Evolutionary conservation across 2,113 vertebrate species (phyloP).

Genomic region (Philantomba maxwellii): DNA sequence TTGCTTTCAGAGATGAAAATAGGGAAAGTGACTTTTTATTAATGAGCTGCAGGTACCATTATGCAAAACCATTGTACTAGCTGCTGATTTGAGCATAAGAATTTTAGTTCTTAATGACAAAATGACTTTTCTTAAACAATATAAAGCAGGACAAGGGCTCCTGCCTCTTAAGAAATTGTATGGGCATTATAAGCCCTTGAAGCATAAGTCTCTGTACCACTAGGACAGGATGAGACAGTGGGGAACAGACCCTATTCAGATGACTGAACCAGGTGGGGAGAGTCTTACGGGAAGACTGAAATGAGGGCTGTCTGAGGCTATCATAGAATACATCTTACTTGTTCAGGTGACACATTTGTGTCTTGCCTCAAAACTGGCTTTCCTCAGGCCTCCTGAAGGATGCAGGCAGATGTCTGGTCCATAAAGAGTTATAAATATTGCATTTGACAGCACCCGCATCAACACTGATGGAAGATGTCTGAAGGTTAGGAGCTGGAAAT

Average conservation of each 20-base stretch:
- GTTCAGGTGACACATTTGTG: background rate
- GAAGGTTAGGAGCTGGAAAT: background rate
- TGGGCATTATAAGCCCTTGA: background rate
- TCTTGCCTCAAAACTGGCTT: background rate
- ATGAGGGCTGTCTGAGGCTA: background rate
- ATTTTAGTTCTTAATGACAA: background rate
- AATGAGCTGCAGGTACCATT: background rate
- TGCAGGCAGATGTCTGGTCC: background rate
- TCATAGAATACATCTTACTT: background rate
- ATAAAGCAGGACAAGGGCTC: background rate
- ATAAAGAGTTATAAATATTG: background rate
- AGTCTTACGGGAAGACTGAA: background rate
- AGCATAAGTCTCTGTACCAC: background rate
- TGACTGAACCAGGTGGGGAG: background rate
- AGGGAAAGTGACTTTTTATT: background rate
- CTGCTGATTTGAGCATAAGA: background rate
- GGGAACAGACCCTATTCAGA: background rate
- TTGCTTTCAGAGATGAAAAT: background rate
- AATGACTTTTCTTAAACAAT: background rate
- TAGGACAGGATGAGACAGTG: background rate
- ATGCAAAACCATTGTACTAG: background rate
- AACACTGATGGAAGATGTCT: background rate
- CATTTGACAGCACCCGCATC: background rate
- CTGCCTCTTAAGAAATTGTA: background rate
- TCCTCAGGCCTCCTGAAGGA: background rate